Evolutionary conservation across 1,140 invertebrate genomes (phyloP).

Genomic region (Dreissena rostriformis): DNA sequence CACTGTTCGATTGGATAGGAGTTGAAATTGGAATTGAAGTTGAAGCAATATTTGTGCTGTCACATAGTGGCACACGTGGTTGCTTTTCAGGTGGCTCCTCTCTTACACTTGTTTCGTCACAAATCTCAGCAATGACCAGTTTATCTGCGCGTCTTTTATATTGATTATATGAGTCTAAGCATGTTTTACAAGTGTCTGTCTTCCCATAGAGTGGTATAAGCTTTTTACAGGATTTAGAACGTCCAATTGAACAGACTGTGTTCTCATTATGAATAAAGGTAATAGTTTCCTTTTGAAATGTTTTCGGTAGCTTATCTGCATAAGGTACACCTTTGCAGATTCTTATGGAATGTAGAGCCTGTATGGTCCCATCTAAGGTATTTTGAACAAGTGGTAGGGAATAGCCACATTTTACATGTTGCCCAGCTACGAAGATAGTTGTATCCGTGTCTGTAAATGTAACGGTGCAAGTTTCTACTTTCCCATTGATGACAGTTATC

Average conservation of each 20-base stretch:
- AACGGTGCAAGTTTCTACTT: conserved; percentile 4
- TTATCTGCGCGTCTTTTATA: no score
- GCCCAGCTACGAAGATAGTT: not conserved
- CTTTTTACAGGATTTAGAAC: not conserved
- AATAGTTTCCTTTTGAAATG: conserved; percentile 1
- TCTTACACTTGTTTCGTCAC: no score
- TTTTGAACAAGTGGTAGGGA: conserved; percentile 3
- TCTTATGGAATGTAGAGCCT: conserved; percentile 10
- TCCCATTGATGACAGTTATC: not conserved
- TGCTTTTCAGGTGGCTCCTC: not conserved
- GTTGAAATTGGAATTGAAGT: not conserved
- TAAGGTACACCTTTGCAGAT: conserved; percentile 33
- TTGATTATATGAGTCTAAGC: no score
- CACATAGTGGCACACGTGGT: not conserved
- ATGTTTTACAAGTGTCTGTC: conserved; percentile 14
- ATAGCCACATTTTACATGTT: not conserved
- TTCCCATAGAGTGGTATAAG: conserved; percentile 6
- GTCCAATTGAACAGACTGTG: not conserved
- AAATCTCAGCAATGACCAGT: no score
- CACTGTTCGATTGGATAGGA: not conserved
- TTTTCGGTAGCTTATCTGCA: conserved; percentile 29
- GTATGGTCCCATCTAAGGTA: conserved; percentile 22
- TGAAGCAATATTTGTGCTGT: not conserved
- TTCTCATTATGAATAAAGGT: conserved; percentile 14
- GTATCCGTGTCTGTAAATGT: not conserved